Evolutionary conservation across 2,888 invertebrate species (phyloP), one percentile per base, ranked within the genome.

Genomic region (Drosophila sordidula): DNA sequence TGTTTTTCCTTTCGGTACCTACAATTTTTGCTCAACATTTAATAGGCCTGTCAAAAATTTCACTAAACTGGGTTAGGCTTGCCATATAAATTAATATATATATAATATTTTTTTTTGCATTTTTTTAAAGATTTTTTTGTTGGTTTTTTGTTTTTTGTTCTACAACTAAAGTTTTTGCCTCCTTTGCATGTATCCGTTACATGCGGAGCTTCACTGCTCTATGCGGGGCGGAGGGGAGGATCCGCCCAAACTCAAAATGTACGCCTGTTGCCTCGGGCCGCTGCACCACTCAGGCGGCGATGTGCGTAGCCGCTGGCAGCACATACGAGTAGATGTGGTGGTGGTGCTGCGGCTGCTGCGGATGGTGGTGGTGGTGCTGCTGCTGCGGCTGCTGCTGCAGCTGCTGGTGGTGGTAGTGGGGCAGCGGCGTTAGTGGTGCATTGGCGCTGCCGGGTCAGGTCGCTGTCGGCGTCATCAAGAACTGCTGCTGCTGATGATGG

Each of bases 381-480:
- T 65, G 71, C 1, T 63, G 62, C 3, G 39, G 67, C 61, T 62
- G 72, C 6, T 68, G 77, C 5, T 42, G 62, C 8, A 36, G 62
- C 2, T 52, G 59, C 2, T 52, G 69, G 1, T 69, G 74, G 3
- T 69, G 77, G 26, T 77, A 77, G 70, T 75, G 79, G 70, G 59
- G 55, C 58, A 78, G 75, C 62, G 86, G 42, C 65, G 80, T 71
- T 58, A 70, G 65, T 75, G 76, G 75, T 65, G 78, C 81, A 57
- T 63, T 69, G 59, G 86, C 68, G 74, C 78, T 90, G 90, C 90
- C 90, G 91, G 92, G 92, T 92, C 92, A 92, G 90, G 92, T 92
- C 86, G 92, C 91, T 90, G 92, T 91, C 86, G 83, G 82, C 52
- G 92, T 91, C 92, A 92, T 92, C 80, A 92, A 88, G 82, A 90